Base-by-base conservation (phyloP, 23 tunicate species). In the Diplosoma virens region DNA sequence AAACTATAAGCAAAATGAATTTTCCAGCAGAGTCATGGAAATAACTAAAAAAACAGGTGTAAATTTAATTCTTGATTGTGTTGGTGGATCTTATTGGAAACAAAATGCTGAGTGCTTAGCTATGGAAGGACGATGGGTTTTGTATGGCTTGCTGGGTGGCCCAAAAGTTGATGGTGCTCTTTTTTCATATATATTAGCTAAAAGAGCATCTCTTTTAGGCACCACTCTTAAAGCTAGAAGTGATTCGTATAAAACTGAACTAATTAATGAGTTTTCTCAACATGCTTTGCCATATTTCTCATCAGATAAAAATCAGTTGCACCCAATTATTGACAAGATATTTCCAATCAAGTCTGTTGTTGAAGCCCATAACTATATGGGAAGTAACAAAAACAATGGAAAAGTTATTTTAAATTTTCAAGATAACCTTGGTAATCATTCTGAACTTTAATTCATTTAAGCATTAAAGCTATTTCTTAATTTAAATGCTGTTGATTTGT, bases 111-210 rank as follows among this genome's bases (percentile, higher is more conserved):
- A 69, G 6, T 66, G 87, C 35, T 45, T 95, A 11, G 93, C 96
- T 25, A 14, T 67, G 0, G 99, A 95, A 20, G 99, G 99, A 32
- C 61, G 92, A 20, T 89, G 96, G 96, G 91, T 95, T 47, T 27
- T 71, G 14, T 95, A 84, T 89, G 99, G 99, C 1, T 53, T 85
- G 25, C 37, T 95, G 47, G 99, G 99, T 3, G 99, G 96, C 16
- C 63, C 72, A 0, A 84, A 80, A 35, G 67, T 95, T n/a, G 84
- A 95, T 67, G 96, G 96, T 31, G 70, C 80, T 20, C 3, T 95
- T 29, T 61, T 95, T 0, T 73, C 80, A 0, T 26, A 27, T 14
- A 35, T 95, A 0, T 66, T 89, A 7, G 85, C 65, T 2, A 95
- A 95, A 71, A 75, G 96, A 61, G 82, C 78, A 16, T 79, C 88